Evolutionary conservation across 2,888 invertebrate genomes (phyloP), one percentile per base, ranked within the genome.

Genomic region (Pilophorus perplexus): DNA sequence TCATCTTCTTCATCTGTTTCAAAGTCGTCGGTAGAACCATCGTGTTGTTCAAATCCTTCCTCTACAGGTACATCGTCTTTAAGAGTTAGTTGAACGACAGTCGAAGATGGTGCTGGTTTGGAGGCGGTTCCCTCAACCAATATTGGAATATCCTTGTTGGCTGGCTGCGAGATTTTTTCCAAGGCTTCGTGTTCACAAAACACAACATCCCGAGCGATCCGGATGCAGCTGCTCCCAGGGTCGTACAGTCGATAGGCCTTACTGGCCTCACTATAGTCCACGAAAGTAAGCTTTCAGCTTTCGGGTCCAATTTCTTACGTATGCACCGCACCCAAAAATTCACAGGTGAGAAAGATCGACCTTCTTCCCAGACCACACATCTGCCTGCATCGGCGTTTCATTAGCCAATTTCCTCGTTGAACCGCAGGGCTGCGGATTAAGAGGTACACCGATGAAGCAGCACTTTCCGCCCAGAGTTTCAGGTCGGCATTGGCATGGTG

Each of bases 401-500:
- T 33, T 5, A 25, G 5, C 8, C 54, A 54, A 54, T 28, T 54
- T 54, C 54, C 20, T 54, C 16, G 28, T 27, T 33, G n/a, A n/a
- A n/a, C n/a, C n/a, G n/a, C n/a, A n/a, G 27, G 54, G n/a, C 14
- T 12, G 33, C 54, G 54, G 20, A 28, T 54, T 18, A 27, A 28
- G 5, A 54, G 54, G 37, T 54, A 33, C 28, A 54, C 54, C 16
- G 33, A 27, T 33, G 27, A 28, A 54, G n/a, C 20, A 8, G 54
- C 54, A 54, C 28, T 8, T 33, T 54, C 54, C 14, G 12, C 54
- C 54, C 54, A 54, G 54, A 54, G 54, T 5, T 54, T 54, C 54
- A 54, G 20, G 16, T 54, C 37, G 12, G 18, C 54, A 54, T 54
- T 18, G 37, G 54, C 27, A 54, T 54, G 54, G 8, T 69, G 66